Conservation (phyloP, 2,888 invertebrate genomes). For the Arctia plantaginis region DNA sequence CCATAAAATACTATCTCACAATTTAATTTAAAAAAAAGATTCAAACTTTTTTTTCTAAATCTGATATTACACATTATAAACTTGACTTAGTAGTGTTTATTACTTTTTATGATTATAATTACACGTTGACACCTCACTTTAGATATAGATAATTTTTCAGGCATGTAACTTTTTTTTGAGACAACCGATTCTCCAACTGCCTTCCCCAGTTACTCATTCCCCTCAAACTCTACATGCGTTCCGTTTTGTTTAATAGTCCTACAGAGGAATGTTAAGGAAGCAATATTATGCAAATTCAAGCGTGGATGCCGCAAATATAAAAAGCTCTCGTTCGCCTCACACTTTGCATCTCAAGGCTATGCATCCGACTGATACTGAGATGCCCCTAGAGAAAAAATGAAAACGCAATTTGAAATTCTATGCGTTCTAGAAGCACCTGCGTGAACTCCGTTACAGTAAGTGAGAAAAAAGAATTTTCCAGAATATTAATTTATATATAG, state of each 20-base stretch:
- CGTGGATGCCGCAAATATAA: constrained; percentile 84
- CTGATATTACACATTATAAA: too few relatives aligned
- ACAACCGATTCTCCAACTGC: constrained; percentile 34
- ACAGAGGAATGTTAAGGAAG: constrained; percentile 83
- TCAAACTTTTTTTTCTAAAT: too few relatives aligned
- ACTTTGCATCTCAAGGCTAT: constrained; percentile 86
- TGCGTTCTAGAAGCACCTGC: constrained; percentile 78
- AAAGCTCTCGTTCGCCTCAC: constrained; percentile 79
- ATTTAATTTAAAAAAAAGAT: too few relatives aligned
- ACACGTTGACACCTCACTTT: too few relatives aligned
- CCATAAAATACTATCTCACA: too few relatives aligned
- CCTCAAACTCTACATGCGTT: constrained; percentile 58
- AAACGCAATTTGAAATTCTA: constrained; percentile 84
- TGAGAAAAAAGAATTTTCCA: constrained; percentile 49
- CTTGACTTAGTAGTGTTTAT: too few relatives aligned
- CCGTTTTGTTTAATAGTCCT: constrained; percentile 72
- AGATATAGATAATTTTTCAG: background rate
- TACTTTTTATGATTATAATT: too few relatives aligned
- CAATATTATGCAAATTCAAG: constrained; percentile 86
- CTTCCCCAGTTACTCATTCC: constrained; percentile 34
- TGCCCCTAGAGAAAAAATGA: constrained; percentile 82
- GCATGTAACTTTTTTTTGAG: background rate
- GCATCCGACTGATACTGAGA: constrained; percentile 82
- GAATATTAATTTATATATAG: constrained; percentile 38
- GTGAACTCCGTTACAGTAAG: constrained; percentile 60